Evolutionary conservation across 2,888 invertebrate species (phyloP), one percentile per base, ranked within the genome.

Genomic region (Deladenus siricidicola): DNA sequence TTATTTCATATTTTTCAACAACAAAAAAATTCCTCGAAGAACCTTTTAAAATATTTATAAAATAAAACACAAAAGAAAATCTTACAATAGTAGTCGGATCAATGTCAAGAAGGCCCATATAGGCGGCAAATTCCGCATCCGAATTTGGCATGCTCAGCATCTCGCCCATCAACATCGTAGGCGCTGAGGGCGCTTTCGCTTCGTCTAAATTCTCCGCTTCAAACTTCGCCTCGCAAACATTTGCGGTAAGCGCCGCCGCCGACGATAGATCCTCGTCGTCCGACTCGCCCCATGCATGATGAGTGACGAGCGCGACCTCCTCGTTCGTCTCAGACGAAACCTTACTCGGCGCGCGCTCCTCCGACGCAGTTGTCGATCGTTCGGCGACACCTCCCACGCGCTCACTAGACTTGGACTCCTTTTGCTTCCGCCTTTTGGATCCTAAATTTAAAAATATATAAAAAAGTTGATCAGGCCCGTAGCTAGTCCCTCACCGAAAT

Each of bases 61-160:
- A 34, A 34, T 34, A 34, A 34, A 10, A 10, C 14, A 10, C 39
- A 34, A 34, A 34, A 34, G 14, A 34, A 34, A 34, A 34, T 10
- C 39, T 6, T 34, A 34, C 39, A 34, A 34, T 34, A 10, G 39
- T 10, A 34, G 6, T 34, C 6, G 39, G 54, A 4, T 48, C 62
- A 1, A 59, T 17, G 34, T 50, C 39, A 21, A 64, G 43, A 8
- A 52, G 23, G 17, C 58, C 59, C 24, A 63, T 58, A n/a, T 29
- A 23, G 14, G 65, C 65, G 17, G 64, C 64, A 44, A 64, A 64
- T 47, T 64, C 64, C 10, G 48, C 64, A 62, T 64, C 64, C 23
- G 64, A 65, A 29, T 53, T 65, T 1, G 64, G 64, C 4, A 64
- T 28, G 14, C 39, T 34, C 8, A 34, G 6, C 8, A 34, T 34